Percentiles rank a stretch among this genome's conserved stretches.
These are phyloP conservation scores for Erannis defoliaria DNA, from an alignment of 2,888 invertebrate genomes.

Conservation along the genomic window DNA sequence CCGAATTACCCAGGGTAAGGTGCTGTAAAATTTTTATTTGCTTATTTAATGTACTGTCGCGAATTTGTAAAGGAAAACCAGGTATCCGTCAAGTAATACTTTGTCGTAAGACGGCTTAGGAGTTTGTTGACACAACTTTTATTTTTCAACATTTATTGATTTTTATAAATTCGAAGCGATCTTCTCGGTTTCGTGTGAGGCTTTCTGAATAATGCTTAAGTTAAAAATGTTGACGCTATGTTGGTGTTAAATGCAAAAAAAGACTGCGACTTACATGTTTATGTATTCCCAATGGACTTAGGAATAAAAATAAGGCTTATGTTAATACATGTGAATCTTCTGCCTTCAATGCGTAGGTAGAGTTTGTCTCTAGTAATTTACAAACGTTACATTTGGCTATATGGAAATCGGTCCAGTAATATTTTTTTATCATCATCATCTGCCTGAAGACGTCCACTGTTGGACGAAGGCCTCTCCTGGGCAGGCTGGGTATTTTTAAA, in stretches of 20 bases:
- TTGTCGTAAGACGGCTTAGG: constrained; percentile 24
- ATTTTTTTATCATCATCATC: too few relatives aligned
- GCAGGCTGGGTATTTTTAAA: too few relatives aligned
- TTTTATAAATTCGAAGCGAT: constrained; percentile 27
- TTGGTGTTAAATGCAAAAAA: neutral
- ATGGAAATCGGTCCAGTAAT: too few relatives aligned
- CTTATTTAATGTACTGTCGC: constrained; percentile 51
- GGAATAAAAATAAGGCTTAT: too few relatives aligned
- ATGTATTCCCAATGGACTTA: too few relatives aligned
- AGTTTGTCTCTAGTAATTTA: too few relatives aligned
- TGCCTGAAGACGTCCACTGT: too few relatives aligned
- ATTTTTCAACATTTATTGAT: constrained; percentile 31
- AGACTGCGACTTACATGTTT: neutral
- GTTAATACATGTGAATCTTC: too few relatives aligned
- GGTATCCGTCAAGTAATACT: constrained; percentile 25
- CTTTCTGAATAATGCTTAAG: constrained; percentile 4
- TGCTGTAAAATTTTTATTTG: constrained; percentile 62
- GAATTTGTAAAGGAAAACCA: constrained; percentile 22
- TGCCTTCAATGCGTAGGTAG: too few relatives aligned
- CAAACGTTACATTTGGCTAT: too few relatives aligned
- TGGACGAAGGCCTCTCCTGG: too few relatives aligned
- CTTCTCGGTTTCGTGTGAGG: constrained; percentile 4
- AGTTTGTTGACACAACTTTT: constrained; percentile 34
- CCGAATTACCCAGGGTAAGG: constrained; percentile 68
- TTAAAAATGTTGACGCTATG: neutral